Conservation (phyloP, 2,113 vertebrate species). For the Pogonocichla stellata region DNA sequence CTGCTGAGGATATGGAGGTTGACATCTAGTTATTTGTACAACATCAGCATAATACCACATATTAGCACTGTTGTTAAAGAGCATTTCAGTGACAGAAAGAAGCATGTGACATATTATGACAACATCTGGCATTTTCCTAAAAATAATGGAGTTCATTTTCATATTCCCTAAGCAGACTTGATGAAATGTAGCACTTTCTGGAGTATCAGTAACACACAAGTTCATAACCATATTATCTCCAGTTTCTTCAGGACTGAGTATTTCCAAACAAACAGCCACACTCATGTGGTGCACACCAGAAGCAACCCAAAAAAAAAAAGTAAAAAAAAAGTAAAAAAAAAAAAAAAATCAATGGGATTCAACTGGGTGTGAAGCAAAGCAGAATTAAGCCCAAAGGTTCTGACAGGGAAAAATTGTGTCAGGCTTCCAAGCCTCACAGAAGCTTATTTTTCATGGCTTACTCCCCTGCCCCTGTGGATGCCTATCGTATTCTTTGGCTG, state of each 20-base stretch:
- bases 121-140: constrained; percentile 27
- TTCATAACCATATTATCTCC: not conserved
- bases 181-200: constrained; percentile 32
- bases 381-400: not conserved
- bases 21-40: constrained; percentile 46
- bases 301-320: not conserved
- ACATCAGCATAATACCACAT: constrained; percentile 23
- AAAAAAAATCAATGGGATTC: not conserved
- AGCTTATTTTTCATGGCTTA: constrained; percentile 63
- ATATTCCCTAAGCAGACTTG: not conserved
- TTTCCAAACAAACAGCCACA: not conserved
- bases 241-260: not conserved
- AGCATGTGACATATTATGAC: not conserved
- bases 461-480: constrained; percentile 27
- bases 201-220: constrained; percentile 2
- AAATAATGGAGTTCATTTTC: constrained; percentile 24
- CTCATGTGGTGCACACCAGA: not conserved
- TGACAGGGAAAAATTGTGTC: constrained; percentile 7
- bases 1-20: constrained; percentile 11
- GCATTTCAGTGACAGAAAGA: constrained; percentile 5
- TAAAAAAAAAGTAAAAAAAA: not conserved
- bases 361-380: not conserved
- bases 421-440: constrained; percentile 52
- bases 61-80: constrained; percentile 49
- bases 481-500: constrained; percentile 32